These are phyloP conservation scores for Polyommatus iphigenia DNA, from an alignment of 2,888 invertebrate species.

Conservation along the genomic window DNA sequence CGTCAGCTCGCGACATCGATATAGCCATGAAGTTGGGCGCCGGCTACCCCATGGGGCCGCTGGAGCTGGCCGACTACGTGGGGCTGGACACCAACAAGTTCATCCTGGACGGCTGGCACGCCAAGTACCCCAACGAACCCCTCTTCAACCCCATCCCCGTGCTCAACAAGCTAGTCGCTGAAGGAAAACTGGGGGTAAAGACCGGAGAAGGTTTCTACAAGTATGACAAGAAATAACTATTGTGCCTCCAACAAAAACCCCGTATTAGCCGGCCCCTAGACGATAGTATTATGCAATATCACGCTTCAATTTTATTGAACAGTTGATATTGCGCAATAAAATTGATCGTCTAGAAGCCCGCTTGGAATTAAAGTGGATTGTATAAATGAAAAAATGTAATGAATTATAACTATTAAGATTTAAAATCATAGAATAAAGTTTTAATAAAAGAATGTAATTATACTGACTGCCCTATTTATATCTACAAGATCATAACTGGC, in stretches of 20 bases:
- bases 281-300: no score
- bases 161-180: slow-evolving; percentile 84
- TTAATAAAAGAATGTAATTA: background rate
- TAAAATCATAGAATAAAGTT: background rate
- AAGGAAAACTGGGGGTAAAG: slow-evolving; percentile 91
- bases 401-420: background rate
- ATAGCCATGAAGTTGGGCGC: slow-evolving; percentile 94
- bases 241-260: background rate
- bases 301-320: no score
- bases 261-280: no score
- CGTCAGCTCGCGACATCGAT: slow-evolving; percentile 89
- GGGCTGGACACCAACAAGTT: slow-evolving; percentile 89
- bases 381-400: background rate
- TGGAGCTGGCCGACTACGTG: slow-evolving; percentile 90
- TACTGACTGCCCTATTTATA: background rate
- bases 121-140: slow-evolving; percentile 70
- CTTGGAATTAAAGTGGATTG: no score
- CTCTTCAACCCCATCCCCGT: slow-evolving; percentile 68
- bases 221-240: slow-evolving; percentile 72
- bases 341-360: no score
- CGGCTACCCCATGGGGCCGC: slow-evolving; percentile 94
- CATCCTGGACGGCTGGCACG: slow-evolving; percentile 88
- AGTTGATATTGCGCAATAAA: no score
- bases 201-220: slow-evolving; percentile 92
- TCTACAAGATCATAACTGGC: background rate